Percentiles rank a stretch among this genome's conserved stretches.
These are phyloP conservation scores for Agonopterix arenella DNA, from an alignment of 2,888 invertebrate species.

Conservation along the genomic window DNA sequence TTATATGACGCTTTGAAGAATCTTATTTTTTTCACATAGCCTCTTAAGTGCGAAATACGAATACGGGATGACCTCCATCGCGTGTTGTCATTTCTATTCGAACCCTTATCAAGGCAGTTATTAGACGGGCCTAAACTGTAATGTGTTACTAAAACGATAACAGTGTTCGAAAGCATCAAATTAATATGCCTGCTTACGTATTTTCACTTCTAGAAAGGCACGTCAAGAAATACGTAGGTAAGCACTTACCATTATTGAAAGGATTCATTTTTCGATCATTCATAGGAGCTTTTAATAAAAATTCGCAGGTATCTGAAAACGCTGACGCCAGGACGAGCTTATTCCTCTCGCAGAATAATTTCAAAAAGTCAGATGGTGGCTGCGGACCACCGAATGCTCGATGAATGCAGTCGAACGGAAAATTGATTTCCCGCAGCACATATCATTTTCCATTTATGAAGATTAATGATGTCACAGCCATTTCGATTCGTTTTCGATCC, in stretches of 20 bases:
- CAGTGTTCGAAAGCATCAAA: too few relatives aligned
- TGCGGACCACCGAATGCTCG: slow-evolving; percentile 32
- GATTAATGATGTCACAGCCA: slow-evolving; percentile 23
- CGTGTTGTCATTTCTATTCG: slow-evolving; percentile 25
- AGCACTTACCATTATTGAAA: too few relatives aligned
- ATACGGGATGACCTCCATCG: too few relatives aligned
- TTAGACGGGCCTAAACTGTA: slow-evolving; percentile 32
- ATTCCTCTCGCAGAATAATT: slow-evolving; percentile 11
- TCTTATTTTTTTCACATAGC: too few relatives aligned
- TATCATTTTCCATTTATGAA: slow-evolving; percentile 51
- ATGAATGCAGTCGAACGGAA: slow-evolving; percentile 46
- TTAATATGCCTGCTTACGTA: too few relatives aligned
- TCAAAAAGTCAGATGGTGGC: slow-evolving; percentile 29
- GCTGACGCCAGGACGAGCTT: slow-evolving; percentile 9
- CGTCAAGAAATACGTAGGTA: too few relatives aligned
- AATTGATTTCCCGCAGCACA: slow-evolving; percentile 59
- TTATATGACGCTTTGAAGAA: too few relatives aligned
- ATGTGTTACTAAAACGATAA: too few relatives aligned
- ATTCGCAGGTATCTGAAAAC: background rate
- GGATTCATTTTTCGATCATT: too few relatives aligned
- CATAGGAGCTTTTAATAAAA: background rate
- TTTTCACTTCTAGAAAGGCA: too few relatives aligned
- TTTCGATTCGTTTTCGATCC: slow-evolving; percentile 4
- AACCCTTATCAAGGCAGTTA: slow-evolving; percentile 48
- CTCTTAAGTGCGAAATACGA: too few relatives aligned